Evolutionary conservation across 1,140 invertebrate species (phyloP), one percentile per base, ranked within the genome.

Genomic region (Drosophila seguyi): DNA sequence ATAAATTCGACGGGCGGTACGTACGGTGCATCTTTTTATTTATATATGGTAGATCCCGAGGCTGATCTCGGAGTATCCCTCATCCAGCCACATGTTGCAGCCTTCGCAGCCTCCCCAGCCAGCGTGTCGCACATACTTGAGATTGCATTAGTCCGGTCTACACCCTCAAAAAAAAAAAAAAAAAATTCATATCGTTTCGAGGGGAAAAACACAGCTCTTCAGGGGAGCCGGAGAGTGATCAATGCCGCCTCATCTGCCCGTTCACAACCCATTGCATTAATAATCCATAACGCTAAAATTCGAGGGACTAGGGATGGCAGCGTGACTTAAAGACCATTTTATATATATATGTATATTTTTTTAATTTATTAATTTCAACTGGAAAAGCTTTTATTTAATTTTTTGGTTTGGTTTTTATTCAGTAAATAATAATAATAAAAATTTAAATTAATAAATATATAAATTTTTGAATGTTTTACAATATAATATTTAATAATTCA

Each of bases 211-310:
- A 29, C 6, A 25, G 22, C 38, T 44, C 44, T 55, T 75, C 38
- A 27, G 45, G 56, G 66, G 59, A 39, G 57, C 31, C 31, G 44
- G 36, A 59, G 55, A 72, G 80, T 90, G 85, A 90, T 90, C 85
- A 90, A 90, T 90, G 85, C 85, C 47, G 38, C 81, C 71, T 85
- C 85, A 90, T 85, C 55, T 81, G 78, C 75, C 78, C 75, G 74
- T 68, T 79, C 60, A 73, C 86, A 90, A 90, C 85, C 85, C 85
- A 90, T 90, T 90, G 74, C 85, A 90, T 90, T 90, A 90, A 90
- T 90, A 90, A 81, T 88, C 81, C 81, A 90, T 90, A 90, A 75
- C 65, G 59, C 61, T 34, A 7, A 18, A 31, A 66, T 31, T 34
- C 20, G 6, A n/a, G 16, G 27, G 10, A 27, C 18, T 73, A 77